Base-by-base conservation (phyloP, 2,113 vertebrate species). In the Cyphomyrus plagiostoma region DNA sequence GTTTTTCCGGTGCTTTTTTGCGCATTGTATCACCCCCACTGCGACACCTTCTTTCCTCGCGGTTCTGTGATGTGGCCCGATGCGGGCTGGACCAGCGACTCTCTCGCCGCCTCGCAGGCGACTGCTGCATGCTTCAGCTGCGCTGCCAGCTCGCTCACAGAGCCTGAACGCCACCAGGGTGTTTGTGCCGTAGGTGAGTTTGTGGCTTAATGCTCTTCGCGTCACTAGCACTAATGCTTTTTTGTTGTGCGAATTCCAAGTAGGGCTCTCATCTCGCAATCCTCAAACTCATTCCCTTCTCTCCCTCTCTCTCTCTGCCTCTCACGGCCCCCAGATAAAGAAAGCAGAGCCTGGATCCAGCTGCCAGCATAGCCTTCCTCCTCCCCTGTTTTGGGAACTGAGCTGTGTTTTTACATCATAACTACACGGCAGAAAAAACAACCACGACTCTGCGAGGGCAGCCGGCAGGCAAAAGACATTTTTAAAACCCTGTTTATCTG, bases 381-480 rank as follows among this genome's bases (percentile, higher is more conserved):
- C 42, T 42, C 80, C 13, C 42, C 42, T 26, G 52, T 91, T 87
- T 91, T 90, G 91, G 84, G 49, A 6, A 85, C 90, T 87, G 90
- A 23, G 8, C 66, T 77, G 82, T 77, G 87, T 84, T 89, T 89
- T 89, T 30, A 88, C 86, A 84, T 89, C 77, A 46, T 88, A 90
- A 90, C 89, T 87, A 48, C 80, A 82, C 56, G 88, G 30, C 4
- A 52, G 88, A 80, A 90, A 88, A 89, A 91, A 91, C 87, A 88
- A 91, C 86, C 89, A 70, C 74, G 77, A 82, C 86, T 82, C 52
- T 26, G 48, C 77, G 89, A 88, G 50, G 52, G 58, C 42, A 77
- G 39, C 62, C 49, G 42, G 74, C 52, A 53, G 23, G 15, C 89
- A 52, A 10, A 56, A 88, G 70, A 90, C 53, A 77, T 77, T 89